Base-by-base conservation (phyloP, 2,888 invertebrate genomes). In the Erebia aethiops region DNA sequence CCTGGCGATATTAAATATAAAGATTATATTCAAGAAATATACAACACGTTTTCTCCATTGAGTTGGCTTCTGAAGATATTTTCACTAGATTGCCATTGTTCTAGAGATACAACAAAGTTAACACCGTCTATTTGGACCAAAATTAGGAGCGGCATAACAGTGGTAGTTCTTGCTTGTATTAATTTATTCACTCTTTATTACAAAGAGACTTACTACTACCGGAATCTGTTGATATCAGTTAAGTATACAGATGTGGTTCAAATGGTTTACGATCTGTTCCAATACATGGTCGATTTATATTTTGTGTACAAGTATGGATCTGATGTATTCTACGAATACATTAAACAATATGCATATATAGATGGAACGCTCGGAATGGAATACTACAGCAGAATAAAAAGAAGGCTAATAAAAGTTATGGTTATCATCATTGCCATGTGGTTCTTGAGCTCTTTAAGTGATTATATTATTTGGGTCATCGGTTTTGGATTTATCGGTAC, bases 251-350 rank as follows among this genome's bases (percentile, higher is more conserved):
- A 91, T 71, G 74, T 75, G 1, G 66, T 84, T 7, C 90, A 91
- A 78, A 83, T 82, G 77, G 62, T 86, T 43, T 86, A 81, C 71
- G 90, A 91, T 70, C 80, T 82, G 64, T 78, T 74, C 49, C 90
- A 89, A 77, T 90, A 87, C 63, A 60, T 80, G 1, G 80, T 89
- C 0, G 91, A 91, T 77, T 77, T 91, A 71, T 83, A 77, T 73
- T 87, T 82, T 57, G 82, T 88, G 13, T 83, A 81, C 66, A 87
- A 85, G 74, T 88, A 85, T 71, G 89, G 91, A 14, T 79, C 82
- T 51, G 76, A 80, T n/a, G 75, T 85, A 14, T 82, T 80, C 71
- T 60, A 75, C 10, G 83, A 86, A 75, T 91, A 91, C 74, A 83
- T 83, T 51, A 84, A 82, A 65, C 84, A 86, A 52, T 90, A 87